These are phyloP conservation scores for Mythimna impura DNA, from an alignment of 2,888 invertebrate species.

Conservation along the genomic window DNA sequence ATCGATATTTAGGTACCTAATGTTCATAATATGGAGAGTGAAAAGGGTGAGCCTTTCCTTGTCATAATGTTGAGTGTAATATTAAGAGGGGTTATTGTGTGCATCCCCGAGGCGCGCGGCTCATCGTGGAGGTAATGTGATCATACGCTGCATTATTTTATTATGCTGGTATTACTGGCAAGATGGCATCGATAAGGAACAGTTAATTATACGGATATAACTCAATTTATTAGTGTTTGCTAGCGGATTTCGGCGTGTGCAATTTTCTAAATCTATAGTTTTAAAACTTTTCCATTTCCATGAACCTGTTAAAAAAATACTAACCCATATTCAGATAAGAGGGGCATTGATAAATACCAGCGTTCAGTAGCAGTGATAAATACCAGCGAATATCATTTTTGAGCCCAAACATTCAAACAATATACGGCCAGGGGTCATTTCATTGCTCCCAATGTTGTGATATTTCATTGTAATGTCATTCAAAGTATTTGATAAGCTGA, in stretches of 20 bases:
- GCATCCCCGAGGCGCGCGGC: constrained; percentile 42
- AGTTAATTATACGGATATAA: constrained; percentile 22
- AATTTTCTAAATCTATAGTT: background rate
- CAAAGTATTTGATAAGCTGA: constrained; percentile 29
- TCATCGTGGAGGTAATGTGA: constrained; percentile 36
- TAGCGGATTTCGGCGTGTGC: background rate
- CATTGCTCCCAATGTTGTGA: constrained; percentile 15
- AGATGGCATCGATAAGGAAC: constrained; percentile 5
- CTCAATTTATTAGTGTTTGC: constrained; percentile 20
- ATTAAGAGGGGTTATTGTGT: constrained; percentile 3
- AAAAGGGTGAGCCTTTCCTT: constrained; percentile 4
- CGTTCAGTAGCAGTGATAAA: background rate
- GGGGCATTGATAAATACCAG: background rate
- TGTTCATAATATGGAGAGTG: constrained; percentile 6
- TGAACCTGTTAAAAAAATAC: background rate
- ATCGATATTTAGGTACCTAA: constrained; percentile 13
- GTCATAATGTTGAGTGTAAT: constrained; percentile 2
- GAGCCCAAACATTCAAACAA: constrained; percentile 17
- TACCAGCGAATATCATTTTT: background rate
- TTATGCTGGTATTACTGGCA: constrained; percentile 14
- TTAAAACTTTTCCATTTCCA: background rate
- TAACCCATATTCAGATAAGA: background rate
- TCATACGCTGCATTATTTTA: constrained; percentile 42
- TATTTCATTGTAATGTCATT: constrained; percentile 29
- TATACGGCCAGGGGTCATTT: constrained; percentile 6